A percentile compares a stretch with the other conserved stretches of the same genome.
Evolutionary conservation across 2,888 invertebrate genomes (phyloP).

Genomic region (Trachelus iudaicus): DNA sequence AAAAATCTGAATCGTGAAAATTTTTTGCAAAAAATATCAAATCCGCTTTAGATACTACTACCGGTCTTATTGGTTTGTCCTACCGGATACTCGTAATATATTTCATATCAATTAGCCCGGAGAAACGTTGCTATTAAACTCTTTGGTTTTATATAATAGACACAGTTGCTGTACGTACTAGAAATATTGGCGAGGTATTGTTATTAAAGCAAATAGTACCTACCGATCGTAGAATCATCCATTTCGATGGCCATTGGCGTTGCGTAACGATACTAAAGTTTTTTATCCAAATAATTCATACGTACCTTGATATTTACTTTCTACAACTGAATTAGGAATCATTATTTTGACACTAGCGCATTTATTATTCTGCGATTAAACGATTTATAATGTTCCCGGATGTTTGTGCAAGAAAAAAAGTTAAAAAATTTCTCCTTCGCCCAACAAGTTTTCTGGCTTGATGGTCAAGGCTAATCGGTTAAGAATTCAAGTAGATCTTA

Average conservation of each 20-base stretch:
- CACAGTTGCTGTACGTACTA: background rate
- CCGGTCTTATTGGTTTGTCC: background rate
- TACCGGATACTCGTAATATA: background rate
- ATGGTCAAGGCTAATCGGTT: slow-evolving; percentile 4
- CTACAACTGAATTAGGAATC: background rate
- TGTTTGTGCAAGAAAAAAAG: background rate
- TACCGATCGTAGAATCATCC: background rate
- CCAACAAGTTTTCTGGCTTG: background rate
- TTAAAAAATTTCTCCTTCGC: background rate
- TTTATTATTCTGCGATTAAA: background rate
- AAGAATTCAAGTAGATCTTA: background rate
- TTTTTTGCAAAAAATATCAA: background rate
- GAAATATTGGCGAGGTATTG: background rate
- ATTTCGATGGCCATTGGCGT: background rate
- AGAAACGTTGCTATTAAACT: background rate
- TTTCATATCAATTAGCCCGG: background rate
- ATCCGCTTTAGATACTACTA: background rate
- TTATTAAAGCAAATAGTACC: background rate
- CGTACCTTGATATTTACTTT: background rate
- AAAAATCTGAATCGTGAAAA: background rate
- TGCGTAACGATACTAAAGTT: background rate
- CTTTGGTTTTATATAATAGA: background rate
- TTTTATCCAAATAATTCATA: background rate
- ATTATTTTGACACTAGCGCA: background rate
- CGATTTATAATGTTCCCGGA: background rate